Conservation (phyloP, 2,888 invertebrate species). For the Drosophila austrosaltans region DNA sequence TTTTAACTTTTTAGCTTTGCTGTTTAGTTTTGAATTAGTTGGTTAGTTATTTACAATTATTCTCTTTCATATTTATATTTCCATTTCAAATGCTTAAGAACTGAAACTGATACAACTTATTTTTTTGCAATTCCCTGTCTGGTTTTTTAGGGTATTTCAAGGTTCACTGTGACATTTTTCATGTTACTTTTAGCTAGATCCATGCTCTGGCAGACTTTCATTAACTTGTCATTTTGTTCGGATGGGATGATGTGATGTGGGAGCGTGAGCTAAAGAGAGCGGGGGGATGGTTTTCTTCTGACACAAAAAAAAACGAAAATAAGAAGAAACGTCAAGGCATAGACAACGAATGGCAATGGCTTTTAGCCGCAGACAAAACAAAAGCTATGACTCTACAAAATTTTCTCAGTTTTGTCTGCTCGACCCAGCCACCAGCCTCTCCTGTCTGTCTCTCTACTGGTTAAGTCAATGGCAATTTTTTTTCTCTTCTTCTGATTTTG, state of each 20-base stretch:
- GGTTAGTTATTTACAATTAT: too few relatives aligned
- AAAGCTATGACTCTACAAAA: conserved; percentile 48
- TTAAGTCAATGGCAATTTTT: conserved; percentile 18
- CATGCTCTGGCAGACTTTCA: conserved; percentile 60
- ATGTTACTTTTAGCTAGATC: conserved; percentile 17
- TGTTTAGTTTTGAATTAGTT: too few relatives aligned
- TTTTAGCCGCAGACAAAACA: conserved; percentile 48
- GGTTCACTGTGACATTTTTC: conserved; percentile 5
- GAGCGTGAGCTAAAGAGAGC: background rate
- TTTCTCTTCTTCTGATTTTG: conserved; percentile 30
- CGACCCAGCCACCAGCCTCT: background rate
- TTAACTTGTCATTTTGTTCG: conserved; percentile 65
- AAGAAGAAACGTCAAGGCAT: conserved; percentile 54
- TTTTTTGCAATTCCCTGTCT: conserved; percentile 1
- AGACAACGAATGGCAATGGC: conserved; percentile 38
- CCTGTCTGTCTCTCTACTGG: background rate
- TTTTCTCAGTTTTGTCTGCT: conserved; percentile 14
- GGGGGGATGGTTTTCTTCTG: conserved; percentile 21
- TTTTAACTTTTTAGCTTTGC: too few relatives aligned
- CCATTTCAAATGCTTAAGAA: background rate
- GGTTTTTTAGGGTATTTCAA: background rate
- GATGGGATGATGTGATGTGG: background rate
- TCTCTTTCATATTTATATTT: too few relatives aligned
- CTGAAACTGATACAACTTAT: background rate
- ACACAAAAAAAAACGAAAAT: conserved; percentile 31